These are phyloP conservation scores for Physella acuta DNA, from an alignment of 1,140 invertebrate genomes.

Conservation along the genomic window DNA sequence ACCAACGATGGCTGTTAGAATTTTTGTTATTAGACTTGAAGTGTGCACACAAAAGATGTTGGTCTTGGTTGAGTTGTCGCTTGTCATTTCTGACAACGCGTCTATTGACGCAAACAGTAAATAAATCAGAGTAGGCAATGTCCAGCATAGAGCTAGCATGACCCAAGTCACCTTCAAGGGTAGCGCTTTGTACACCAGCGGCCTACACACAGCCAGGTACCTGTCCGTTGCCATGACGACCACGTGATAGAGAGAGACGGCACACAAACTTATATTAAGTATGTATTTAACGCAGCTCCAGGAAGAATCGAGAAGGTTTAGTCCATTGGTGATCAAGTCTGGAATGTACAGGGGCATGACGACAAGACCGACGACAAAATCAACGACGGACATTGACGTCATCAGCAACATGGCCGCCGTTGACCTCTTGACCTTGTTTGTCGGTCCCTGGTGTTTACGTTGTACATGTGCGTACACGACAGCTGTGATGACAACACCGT, in stretches of 20 bases:
- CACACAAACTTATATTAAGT: background rate
- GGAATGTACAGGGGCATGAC: no score
- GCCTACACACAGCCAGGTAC: background rate
- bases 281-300: background rate
- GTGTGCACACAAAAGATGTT: background rate
- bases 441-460: no score
- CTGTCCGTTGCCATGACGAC: background rate
- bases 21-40: background rate
- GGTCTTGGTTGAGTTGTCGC: background rate
- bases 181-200: background rate
- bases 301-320: no score
- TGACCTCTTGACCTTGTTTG: no score
- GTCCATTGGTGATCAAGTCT: no score
- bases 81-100: background rate
- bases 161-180: background rate
- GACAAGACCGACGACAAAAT: no score
- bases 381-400: no score
- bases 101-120: background rate
- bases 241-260: background rate
- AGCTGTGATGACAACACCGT: no score
- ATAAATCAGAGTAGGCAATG: background rate
- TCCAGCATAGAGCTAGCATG: background rate
- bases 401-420: no score
- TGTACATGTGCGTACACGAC: no score
- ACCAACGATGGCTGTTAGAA: background rate